Evolutionary conservation across 2,113 vertebrate genomes (phyloP).

Genomic region (Lonchura striata): DNA sequence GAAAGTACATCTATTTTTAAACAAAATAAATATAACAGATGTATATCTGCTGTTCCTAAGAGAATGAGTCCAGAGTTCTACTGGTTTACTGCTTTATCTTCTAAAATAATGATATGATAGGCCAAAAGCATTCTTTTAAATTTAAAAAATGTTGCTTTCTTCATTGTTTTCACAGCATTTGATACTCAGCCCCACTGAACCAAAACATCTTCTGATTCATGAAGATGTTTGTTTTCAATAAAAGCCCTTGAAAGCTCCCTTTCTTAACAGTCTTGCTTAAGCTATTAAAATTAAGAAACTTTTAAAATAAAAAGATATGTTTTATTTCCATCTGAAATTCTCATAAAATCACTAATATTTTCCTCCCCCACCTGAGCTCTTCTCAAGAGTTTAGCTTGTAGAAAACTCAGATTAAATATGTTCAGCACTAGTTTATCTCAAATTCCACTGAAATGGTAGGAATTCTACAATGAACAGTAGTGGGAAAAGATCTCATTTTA

Average conservation of each 20-base stretch:
- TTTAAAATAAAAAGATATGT: background rate
- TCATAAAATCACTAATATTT: background rate
- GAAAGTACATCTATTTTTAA: background rate
- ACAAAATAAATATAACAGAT: background rate
- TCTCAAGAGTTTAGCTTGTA: background rate
- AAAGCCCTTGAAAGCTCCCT: background rate
- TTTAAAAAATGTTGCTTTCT: background rate
- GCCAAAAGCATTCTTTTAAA: background rate
- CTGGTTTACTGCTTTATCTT: background rate
- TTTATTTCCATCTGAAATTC: background rate
- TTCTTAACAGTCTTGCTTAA: background rate
- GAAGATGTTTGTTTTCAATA: background rate
- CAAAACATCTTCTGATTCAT: background rate
- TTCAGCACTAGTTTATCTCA: background rate
- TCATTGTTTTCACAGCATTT: background rate
- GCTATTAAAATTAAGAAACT: background rate
- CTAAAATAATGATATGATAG: background rate
- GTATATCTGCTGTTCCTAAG: background rate
- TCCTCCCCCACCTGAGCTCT: background rate
- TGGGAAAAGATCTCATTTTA: rapidly evolving
- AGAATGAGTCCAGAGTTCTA: background rate
- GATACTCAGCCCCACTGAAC: background rate
- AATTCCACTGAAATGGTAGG: background rate
- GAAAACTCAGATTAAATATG: background rate
- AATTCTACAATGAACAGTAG: background rate